Evolutionary conservation across 1,140 invertebrate species (phyloP).

Genomic region (Formica selysi): DNA sequence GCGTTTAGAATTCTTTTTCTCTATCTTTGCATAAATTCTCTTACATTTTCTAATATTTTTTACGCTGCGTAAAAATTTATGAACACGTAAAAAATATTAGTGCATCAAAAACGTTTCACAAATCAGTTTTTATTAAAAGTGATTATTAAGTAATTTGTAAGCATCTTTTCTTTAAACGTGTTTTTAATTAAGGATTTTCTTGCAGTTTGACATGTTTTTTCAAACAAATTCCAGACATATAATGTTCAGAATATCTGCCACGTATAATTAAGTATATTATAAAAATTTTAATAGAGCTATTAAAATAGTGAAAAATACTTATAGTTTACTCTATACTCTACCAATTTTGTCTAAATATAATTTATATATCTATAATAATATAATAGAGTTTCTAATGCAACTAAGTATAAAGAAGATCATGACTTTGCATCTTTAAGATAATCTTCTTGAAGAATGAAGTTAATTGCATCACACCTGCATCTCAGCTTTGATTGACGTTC

Average conservation of each 20-base stretch:
- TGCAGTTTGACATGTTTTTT: too few relatives aligned
- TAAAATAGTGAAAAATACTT: background rate
- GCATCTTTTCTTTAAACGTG: too few relatives aligned
- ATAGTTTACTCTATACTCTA: background rate
- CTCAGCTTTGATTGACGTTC: constrained; percentile 28
- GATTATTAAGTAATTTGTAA: too few relatives aligned
- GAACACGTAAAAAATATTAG: too few relatives aligned
- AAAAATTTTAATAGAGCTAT: background rate
- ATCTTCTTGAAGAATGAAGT: background rate
- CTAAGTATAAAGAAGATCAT: constrained; percentile 22
- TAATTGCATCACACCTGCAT: constrained; percentile 37
- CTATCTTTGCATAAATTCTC: background rate
- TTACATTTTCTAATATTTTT: constrained; percentile 1
- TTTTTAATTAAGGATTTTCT: too few relatives aligned
- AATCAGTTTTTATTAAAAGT: too few relatives aligned
- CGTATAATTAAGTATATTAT: background rate
- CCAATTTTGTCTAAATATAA: constrained; percentile 12
- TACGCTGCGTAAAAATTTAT: background rate
- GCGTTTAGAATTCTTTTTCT: background rate
- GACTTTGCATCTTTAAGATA: constrained; percentile 32
- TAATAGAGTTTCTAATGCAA: constrained; percentile 25
- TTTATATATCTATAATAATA: constrained; percentile 17
- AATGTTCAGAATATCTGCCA: too few relatives aligned
- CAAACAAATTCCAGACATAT: too few relatives aligned
- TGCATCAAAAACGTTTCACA: too few relatives aligned